These are phyloP conservation scores for Drosophila carrolli DNA, from an alignment of 1,140 invertebrate species.

Conservation along the genomic window DNA sequence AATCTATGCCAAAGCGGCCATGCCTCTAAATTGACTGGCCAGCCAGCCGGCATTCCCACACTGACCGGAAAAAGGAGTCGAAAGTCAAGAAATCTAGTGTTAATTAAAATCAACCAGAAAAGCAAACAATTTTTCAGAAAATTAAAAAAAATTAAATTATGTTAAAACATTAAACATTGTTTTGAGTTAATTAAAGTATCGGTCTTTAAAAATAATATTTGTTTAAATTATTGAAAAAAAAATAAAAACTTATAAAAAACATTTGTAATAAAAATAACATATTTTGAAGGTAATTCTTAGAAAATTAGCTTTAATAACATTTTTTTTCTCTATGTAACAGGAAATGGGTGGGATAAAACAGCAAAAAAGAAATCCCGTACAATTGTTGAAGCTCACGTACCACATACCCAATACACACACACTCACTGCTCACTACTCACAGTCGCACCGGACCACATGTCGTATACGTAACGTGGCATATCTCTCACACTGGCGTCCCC, in stretches of 20 bases:
- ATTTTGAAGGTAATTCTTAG: too few relatives aligned
- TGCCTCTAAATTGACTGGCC: constrained; percentile 76
- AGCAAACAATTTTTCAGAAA: too few relatives aligned
- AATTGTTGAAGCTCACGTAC: constrained; percentile 79
- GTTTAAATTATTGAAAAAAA: too few relatives aligned
- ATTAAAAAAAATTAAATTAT: not conserved
- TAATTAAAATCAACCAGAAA: not conserved
- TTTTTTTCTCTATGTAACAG: not conserved
- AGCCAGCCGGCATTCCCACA: constrained; percentile 40
- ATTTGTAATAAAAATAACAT: too few relatives aligned
- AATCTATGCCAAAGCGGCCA: constrained; percentile 68
- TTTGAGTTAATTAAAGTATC: too few relatives aligned
- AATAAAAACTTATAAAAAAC: too few relatives aligned
- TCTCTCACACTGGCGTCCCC: constrained; percentile 47
- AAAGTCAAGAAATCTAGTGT: not conserved
- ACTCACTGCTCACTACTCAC: not conserved
- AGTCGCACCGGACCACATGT: constrained; percentile 54
- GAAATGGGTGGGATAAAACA: constrained; percentile 7
- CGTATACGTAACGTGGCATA: constrained; percentile 78
- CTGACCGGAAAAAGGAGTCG: not conserved
- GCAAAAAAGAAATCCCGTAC: constrained; percentile 59
- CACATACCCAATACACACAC: constrained; percentile 47
- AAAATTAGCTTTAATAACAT: too few relatives aligned
- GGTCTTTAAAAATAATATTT: too few relatives aligned
- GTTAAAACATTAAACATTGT: too few relatives aligned